Conservation (phyloP, 2,797 vertebrate genomes). For the Lophius americanus region DNA sequence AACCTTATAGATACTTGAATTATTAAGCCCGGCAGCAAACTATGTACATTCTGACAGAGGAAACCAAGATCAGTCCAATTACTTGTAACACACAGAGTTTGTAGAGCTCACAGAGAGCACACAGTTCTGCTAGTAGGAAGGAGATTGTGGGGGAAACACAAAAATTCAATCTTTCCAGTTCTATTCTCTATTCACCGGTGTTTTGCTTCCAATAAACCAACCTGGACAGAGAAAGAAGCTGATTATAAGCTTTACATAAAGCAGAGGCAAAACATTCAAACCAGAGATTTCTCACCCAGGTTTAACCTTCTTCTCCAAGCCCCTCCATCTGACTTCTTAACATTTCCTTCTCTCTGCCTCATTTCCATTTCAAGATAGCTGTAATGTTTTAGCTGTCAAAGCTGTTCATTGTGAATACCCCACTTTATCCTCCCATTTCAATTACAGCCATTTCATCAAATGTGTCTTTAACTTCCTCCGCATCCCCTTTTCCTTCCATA, state of each 20-base stretch:
- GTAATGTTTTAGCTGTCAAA: slow-evolving; percentile 22
- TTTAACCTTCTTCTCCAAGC: slow-evolving; percentile 15
- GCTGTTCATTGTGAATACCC: slow-evolving; percentile 22
- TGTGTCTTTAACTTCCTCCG: slow-evolving; percentile 36
- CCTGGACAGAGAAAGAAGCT: slow-evolving; percentile 11
- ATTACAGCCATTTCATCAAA: slow-evolving; percentile 27
- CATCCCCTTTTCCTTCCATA: slow-evolving; percentile 14
- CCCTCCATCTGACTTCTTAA: slow-evolving; percentile 17
- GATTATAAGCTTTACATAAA: slow-evolving; percentile 3
- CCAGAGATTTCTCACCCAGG: neutral
- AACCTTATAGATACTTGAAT: slow-evolving; percentile 67
- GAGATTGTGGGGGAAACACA: slow-evolving; percentile 50
- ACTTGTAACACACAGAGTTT: slow-evolving; percentile 48
- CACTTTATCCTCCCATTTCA: slow-evolving; percentile 10
- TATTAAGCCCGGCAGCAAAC: slow-evolving; percentile 62
- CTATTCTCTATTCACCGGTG: slow-evolving; percentile 50
- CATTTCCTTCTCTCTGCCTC: slow-evolving; percentile 9
- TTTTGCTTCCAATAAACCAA: slow-evolving; percentile 52
- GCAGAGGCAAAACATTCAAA: slow-evolving; percentile 12
- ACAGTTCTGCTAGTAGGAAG: slow-evolving; percentile 39
- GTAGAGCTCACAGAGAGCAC: slow-evolving; percentile 29
- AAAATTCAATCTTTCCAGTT: slow-evolving; percentile 65
- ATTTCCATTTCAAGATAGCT: slow-evolving; percentile 24
- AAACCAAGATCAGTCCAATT: slow-evolving; percentile 64
- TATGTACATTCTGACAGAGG: slow-evolving; percentile 49